Conservation (phyloP, 30 jellyfish, hydroid and myxozoan genomes). For the Hydractinia symbiolongicarpus region DNA sequence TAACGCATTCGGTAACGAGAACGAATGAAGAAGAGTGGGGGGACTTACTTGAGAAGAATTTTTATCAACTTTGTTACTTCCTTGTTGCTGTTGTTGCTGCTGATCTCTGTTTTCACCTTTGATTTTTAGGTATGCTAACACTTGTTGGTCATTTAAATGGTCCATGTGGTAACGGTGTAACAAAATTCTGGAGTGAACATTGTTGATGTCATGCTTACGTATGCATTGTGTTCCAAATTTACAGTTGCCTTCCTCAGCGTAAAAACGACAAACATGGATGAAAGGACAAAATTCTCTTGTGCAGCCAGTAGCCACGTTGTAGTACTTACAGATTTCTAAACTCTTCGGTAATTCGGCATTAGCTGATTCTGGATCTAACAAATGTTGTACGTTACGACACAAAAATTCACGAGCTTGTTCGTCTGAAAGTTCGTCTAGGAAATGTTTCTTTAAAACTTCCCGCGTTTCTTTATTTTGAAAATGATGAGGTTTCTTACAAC, state of each 20-base stretch:
- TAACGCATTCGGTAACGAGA: conserved; percentile 29
- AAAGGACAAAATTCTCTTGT: conserved; percentile 81
- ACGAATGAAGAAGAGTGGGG: conserved; percentile 11
- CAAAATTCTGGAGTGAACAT: conserved; percentile 45
- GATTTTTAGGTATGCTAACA: conserved; percentile 26
- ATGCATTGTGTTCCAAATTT: conserved; percentile 87
- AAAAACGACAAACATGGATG: conserved; percentile 81
- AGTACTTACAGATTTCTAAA: conserved; percentile 77
- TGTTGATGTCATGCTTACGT: conserved; percentile 62
- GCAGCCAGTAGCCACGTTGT: conserved; percentile 92
- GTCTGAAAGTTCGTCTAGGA: conserved; percentile 47
- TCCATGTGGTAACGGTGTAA: conserved; percentile 50
- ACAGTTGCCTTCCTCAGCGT: conserved; percentile 81
- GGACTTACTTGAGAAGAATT: neutral
- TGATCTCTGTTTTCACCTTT: conserved; percentile 34
- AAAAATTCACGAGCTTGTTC: conserved; percentile 52
- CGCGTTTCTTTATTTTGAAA: conserved; percentile 55
- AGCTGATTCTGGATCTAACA: conserved; percentile 53
- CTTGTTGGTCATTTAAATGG: conserved; percentile 31
- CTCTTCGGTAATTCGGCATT: conserved; percentile 67
- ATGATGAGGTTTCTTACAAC: conserved; percentile 96
- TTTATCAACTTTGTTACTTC: neutral
- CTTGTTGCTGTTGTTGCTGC: neutral
- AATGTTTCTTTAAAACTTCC: conserved; percentile 43
- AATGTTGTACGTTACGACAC: conserved; percentile 85